Percentiles rank a stretch among this genome's conserved stretches.
Evolutionary conservation across 2,888 invertebrate species (phyloP).

Genomic region (Carcina quercana): DNA sequence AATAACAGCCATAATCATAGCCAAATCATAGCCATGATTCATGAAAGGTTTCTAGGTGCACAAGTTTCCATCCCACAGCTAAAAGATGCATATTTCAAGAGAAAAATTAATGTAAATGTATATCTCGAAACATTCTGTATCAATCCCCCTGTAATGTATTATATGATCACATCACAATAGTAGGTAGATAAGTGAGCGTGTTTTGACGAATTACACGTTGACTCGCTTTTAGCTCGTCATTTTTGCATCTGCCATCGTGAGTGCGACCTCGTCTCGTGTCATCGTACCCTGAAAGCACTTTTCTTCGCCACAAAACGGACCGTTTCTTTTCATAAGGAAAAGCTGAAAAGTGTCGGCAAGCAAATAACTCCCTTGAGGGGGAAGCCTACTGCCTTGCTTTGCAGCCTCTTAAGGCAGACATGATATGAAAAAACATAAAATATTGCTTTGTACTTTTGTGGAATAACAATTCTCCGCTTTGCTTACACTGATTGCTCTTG

Average conservation of each 20-base stretch:
- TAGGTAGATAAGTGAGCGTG: no score
- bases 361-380: conserved; percentile 72
- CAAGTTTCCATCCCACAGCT: no score
- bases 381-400: conserved; percentile 70
- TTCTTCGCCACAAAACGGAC: conserved; percentile 72
- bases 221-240: conserved; percentile 62
- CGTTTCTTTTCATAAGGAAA: conserved; percentile 74
- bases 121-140: no score
- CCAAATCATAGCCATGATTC: no score
- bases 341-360: conserved; percentile 73
- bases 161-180: no score
- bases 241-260: conserved; percentile 62
- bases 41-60: no score
- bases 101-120: no score
- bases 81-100: no score
- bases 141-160: no score
- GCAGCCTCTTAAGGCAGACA: conserved; percentile 45
- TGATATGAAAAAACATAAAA: conserved; percentile 58
- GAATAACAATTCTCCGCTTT: conserved; percentile 8
- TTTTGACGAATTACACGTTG: conserved; percentile 65
- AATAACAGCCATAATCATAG: no score
- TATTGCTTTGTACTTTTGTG: conserved; percentile 35
- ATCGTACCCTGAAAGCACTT: conserved; percentile 74
- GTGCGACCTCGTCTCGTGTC: conserved; percentile 72
- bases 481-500: conserved; percentile 12